Conservation (phyloP, 2,797 vertebrate genomes). For the Sebastes glaucus region DNA sequence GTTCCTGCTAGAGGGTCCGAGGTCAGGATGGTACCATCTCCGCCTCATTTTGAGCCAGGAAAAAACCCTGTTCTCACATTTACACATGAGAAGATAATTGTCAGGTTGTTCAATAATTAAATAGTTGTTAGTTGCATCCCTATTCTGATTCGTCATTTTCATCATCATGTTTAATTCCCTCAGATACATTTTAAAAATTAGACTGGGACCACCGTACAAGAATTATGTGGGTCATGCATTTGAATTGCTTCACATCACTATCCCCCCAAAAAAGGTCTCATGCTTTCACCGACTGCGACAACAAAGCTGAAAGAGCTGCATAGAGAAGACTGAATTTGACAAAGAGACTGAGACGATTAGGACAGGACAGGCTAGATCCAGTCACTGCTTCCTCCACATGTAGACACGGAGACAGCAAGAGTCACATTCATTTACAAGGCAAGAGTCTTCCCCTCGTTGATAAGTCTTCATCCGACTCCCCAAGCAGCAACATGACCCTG, state of each 20-base stretch:
- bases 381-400: slow-evolving; percentile 28
- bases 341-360: slow-evolving; percentile 39
- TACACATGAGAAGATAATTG: background rate
- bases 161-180: slow-evolving; percentile 3
- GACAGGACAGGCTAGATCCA: slow-evolving; percentile 25
- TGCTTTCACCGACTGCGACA: slow-evolving; percentile 24
- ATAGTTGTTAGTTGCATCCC: background rate
- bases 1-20: too few species aligned
- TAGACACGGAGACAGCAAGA: slow-evolving; percentile 36
- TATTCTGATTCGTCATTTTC: background rate
- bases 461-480: slow-evolving; percentile 44
- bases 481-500: slow-evolving; percentile 27
- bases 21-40: too few species aligned
- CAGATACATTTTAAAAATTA: background rate
- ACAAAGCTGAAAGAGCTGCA: slow-evolving; percentile 9
- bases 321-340: slow-evolving; percentile 36
- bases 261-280: background rate
- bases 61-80: too few species aligned
- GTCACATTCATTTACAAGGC: slow-evolving; percentile 45
- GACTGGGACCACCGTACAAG: background rate
- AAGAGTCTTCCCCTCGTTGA: slow-evolving; percentile 9
- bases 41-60: too few species aligned
- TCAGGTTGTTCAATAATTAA: background rate
- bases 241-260: slow-evolving; percentile 18
- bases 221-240: slow-evolving; percentile 17